Percentiles rank a stretch among this genome's conserved stretches.
Evolutionary conservation across 2,888 invertebrate species (phyloP).

Genomic region (Ligdia adustata): DNA sequence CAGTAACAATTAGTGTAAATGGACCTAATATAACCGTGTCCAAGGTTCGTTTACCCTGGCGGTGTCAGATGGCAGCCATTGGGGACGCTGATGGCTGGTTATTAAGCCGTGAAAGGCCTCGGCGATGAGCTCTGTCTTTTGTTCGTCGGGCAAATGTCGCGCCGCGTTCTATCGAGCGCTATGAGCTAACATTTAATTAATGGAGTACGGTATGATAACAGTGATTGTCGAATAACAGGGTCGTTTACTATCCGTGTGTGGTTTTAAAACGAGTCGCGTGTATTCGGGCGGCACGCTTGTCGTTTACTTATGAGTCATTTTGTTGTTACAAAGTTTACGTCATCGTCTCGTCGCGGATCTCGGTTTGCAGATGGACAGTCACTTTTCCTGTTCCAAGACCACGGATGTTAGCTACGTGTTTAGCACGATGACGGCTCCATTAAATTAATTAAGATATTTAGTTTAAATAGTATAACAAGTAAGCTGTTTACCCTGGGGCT

Average conservation of each 20-base stretch:
- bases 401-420: conserved; percentile 54
- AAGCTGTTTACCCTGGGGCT: conserved; percentile 1
- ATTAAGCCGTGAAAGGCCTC: conserved; percentile 51
- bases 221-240: conserved; percentile 28
- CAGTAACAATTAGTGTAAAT: conserved; percentile 59
- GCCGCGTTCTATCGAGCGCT: conserved; percentile 21
- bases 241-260: conserved; percentile 22
- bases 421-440: conserved; percentile 27
- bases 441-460: conserved; percentile 17
- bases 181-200: conserved; percentile 45
- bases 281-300: conserved; percentile 21
- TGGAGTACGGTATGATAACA: conserved; percentile 30
- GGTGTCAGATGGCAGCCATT: conserved; percentile 45
- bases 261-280: conserved; percentile 4
- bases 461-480: conserved; percentile 14
- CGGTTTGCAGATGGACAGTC: conserved; percentile 22
- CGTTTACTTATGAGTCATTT: conserved; percentile 40
- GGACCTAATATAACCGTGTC: conserved; percentile 46
- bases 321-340: conserved; percentile 30
- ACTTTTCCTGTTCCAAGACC: conserved; percentile 42
- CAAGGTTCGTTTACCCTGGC: conserved; percentile 45
- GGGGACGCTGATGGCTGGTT: conserved; percentile 46
- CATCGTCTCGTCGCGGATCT: conserved; percentile 34
- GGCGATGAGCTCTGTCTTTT: conserved; percentile 47
- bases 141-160: conserved; percentile 46